Percentiles rank a stretch among this genome's conserved stretches.
Evolutionary conservation across 2,797 vertebrate species (phyloP).

Genomic region (Mormyrus proboscirostris): DNA sequence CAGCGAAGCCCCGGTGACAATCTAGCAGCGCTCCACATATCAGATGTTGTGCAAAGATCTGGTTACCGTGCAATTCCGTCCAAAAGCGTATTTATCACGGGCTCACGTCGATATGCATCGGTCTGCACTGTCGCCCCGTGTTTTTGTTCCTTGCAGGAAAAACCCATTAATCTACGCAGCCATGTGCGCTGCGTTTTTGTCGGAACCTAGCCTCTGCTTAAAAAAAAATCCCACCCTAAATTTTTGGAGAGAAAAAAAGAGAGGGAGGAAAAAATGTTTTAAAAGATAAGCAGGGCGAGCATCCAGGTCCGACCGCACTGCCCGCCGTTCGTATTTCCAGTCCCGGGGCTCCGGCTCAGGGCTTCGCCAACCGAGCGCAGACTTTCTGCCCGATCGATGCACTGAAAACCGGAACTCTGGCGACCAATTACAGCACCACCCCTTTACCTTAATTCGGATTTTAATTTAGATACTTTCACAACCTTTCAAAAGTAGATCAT

Average conservation of each 20-base stretch:
- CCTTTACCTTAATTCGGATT: background rate
- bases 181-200: background rate
- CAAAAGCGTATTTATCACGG: background rate
- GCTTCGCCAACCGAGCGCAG: background rate
- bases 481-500: background rate
- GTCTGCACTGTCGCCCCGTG: background rate
- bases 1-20: background rate
- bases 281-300: slow-evolving; percentile 6
- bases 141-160: background rate
- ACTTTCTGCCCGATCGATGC: slow-evolving; percentile 11
- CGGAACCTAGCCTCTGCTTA: background rate
- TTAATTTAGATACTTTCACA: background rate
- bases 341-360: background rate
- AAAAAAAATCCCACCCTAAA: slow-evolving; percentile 18
- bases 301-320: background rate
- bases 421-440: slow-evolving; percentile 18
- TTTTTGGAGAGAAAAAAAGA: background rate
- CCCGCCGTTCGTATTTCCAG: background rate
- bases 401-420: slow-evolving; percentile 20
- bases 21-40: background rate
- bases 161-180: slow-evolving; percentile 7
- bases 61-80: background rate
- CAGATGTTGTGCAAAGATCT: background rate
- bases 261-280: background rate
- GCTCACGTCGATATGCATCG: background rate